Conservation (phyloP, 2,888 invertebrate species). For the Theristus sp. region DNA sequence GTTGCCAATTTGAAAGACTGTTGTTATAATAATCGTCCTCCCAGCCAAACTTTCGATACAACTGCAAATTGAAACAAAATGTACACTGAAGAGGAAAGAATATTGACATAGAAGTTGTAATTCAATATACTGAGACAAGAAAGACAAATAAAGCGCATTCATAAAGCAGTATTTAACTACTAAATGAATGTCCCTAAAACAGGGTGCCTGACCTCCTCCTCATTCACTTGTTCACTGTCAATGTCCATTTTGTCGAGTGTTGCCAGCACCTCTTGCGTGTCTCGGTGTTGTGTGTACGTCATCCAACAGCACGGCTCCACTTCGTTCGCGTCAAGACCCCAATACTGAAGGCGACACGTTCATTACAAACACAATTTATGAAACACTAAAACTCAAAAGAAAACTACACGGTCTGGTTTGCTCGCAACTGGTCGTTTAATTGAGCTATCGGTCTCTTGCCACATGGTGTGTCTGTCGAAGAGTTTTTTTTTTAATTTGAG, state of each 20-base stretch:
- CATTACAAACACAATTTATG: too few species aligned
- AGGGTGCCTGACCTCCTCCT: not conserved
- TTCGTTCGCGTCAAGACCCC: constrained; percentile 97
- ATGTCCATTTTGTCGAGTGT: constrained; percentile 24
- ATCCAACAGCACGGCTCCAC: constrained; percentile 90
- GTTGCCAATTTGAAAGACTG: constrained; percentile 56
- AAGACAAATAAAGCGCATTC: too few species aligned
- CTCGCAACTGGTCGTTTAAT: too few species aligned
- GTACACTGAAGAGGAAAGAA: not conserved
- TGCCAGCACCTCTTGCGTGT: constrained; percentile 51
- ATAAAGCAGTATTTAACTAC: too few species aligned
- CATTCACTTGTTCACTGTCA: not conserved
- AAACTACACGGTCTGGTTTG: not conserved
- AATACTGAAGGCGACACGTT: constrained; percentile 32
- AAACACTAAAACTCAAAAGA: not conserved
- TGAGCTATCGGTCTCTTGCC: too few species aligned
- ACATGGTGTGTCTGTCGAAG: too few species aligned
- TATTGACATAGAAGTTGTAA: not conserved
- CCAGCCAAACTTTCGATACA: constrained; percentile 71
- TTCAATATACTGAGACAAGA: too few species aligned
- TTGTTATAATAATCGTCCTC: constrained; percentile 84
- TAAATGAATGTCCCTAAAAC: too few species aligned
- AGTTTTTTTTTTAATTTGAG: too few species aligned
- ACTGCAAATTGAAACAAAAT: not conserved
- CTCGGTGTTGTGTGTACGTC: constrained; percentile 61